Evolutionary conservation across 2,797 vertebrate genomes (phyloP).

Genomic region (Macropodus opercularis): DNA sequence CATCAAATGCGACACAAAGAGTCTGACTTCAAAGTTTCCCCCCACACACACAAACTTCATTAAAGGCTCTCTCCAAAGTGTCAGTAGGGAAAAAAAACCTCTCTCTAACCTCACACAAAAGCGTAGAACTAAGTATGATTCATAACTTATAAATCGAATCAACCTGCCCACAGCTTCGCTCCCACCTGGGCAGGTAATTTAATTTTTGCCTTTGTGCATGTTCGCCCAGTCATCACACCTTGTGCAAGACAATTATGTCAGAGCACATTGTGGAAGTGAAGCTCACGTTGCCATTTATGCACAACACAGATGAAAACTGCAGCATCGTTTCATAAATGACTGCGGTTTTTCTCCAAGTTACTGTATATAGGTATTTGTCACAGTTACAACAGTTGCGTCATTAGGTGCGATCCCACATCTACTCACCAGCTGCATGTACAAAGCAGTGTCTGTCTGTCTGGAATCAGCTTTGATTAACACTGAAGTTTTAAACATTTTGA

Average conservation of each 20-base stretch:
- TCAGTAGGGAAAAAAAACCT: slow-evolving; percentile 17
- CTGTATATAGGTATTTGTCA: no score
- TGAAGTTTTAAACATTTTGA: no score
- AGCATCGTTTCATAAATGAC: no score
- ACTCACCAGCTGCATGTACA: no score
- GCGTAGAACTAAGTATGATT: slow-evolving; percentile 17
- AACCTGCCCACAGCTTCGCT: slow-evolving; percentile 12
- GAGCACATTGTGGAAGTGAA: no score
- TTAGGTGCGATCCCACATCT: no score
- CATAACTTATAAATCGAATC: slow-evolving; percentile 28
- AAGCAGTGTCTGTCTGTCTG: no score
- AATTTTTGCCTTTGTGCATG: slow-evolving; percentile 11
- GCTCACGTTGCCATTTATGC: no score
- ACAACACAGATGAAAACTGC: no score
- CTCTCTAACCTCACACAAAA: slow-evolving; percentile 25
- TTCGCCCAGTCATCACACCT: slow-evolving; percentile 11
- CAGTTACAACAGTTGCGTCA: no score
- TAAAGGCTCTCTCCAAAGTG: slow-evolving; percentile 33
- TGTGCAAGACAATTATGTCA: background rate
- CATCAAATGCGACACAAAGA: slow-evolving; percentile 48
- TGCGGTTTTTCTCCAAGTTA: no score
- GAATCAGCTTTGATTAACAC: no score
- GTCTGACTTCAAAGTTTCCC: slow-evolving; percentile 44
- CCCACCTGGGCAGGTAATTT: slow-evolving; percentile 16
- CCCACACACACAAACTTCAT: slow-evolving; percentile 35